Percentiles rank a stretch among this genome's conserved stretches.
phyloP scores from a whole-genome alignment of 2,888 invertebrate species.

The Synergus gifuensis region DNA sequence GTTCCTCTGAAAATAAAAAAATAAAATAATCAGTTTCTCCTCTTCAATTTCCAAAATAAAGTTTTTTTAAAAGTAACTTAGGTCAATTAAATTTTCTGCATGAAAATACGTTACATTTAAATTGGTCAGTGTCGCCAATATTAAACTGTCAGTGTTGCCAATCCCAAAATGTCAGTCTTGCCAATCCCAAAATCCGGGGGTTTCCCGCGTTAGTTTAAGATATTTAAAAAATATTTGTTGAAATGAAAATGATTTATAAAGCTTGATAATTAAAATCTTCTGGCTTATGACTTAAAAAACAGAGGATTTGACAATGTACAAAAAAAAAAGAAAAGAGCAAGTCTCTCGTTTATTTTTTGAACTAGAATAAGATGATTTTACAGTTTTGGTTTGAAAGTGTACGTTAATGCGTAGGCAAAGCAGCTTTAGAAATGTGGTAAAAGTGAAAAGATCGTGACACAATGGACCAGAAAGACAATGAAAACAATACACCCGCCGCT shows the following conservation, averaged over 20 bases:
- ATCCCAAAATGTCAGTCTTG: too few species aligned
- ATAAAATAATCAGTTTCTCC: not conserved
- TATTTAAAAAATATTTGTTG: too few species aligned
- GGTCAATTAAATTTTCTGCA: not conserved
- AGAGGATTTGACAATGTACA: not conserved
- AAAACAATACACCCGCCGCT: slow-evolving; percentile 56
- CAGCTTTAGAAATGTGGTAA: slow-evolving; percentile 42
- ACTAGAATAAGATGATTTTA: not conserved
- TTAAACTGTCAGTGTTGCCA: too few species aligned
- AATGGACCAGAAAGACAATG: slow-evolving; percentile 61
- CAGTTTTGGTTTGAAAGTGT: not conserved
- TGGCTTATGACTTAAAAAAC: too few species aligned
- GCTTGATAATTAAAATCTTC: too few species aligned
- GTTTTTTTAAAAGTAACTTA: slow-evolving; percentile 27
- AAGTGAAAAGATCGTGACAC: slow-evolving; percentile 75
- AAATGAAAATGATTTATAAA: too few species aligned
- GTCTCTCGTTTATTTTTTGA: not conserved
- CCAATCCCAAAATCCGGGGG: too few species aligned
- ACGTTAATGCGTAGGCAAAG: not conserved
- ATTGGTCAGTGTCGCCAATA: too few species aligned
- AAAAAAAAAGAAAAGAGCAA: not conserved
- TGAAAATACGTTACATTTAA: too few species aligned
- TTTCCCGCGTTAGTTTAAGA: too few species aligned
- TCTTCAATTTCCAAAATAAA: not conserved
- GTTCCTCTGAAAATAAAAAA: slow-evolving; percentile 83